Evolutionary conservation across 2,888 invertebrate species (phyloP).

Genomic region (Diabrotica balteata): DNA sequence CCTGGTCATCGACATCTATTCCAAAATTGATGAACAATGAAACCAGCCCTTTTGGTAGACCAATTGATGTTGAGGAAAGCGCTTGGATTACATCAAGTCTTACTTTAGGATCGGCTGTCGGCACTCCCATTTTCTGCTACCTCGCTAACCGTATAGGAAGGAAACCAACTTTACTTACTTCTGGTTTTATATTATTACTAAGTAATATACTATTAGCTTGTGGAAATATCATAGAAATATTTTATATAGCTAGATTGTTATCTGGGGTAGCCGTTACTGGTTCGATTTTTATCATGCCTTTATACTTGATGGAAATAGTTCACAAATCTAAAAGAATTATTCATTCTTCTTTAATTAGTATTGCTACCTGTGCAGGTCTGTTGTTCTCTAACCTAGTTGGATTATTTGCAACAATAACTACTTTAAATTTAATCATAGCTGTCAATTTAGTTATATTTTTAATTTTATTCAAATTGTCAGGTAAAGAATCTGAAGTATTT

Average conservation of each 20-base stretch:
- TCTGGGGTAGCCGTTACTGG: background rate
- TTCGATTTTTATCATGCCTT: background rate
- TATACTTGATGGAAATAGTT: background rate
- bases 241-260: background rate
- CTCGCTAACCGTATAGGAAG: constrained; percentile 70
- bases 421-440: background rate
- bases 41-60: constrained; percentile 48
- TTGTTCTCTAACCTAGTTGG: background rate
- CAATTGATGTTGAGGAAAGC: constrained; percentile 52
- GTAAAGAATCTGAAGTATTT: background rate
- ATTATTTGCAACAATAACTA: background rate
- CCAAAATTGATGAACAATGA: constrained; percentile 32
- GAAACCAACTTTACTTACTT: constrained; percentile 69
- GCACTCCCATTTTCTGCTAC: constrained; percentile 72
- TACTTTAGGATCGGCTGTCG: constrained; percentile 61
- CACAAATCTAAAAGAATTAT: background rate
- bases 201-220: constrained; percentile 49
- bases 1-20: constrained; percentile 55
- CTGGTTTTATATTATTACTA: constrained; percentile 69
- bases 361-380: background rate
- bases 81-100: constrained; percentile 63
- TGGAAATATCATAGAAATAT: background rate
- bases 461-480: background rate
- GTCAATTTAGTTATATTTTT: background rate
- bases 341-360: background rate